Evolutionary conservation across 2,113 vertebrate genomes (phyloP).

Genomic region (Poeciliopsis turrubarensis): DNA sequence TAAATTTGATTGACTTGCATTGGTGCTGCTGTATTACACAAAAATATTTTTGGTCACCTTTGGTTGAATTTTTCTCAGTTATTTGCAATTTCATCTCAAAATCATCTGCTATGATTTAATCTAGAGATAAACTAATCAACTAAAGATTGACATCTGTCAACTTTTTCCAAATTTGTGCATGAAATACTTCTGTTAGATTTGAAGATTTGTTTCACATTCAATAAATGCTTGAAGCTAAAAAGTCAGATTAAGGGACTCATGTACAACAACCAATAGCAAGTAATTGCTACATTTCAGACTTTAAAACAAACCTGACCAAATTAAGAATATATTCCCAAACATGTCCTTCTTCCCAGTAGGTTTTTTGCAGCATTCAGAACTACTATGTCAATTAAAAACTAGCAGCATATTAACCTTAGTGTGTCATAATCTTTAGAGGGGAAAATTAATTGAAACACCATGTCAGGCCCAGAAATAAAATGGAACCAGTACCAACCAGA

Average conservation of each 20-base stretch:
- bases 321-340: too few relatives aligned
- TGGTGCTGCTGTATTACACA: neutral
- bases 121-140: neutral
- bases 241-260: too few relatives aligned
- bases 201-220: neutral
- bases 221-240: neutral
- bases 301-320: too few relatives aligned
- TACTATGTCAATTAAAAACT: neutral
- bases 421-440: too few relatives aligned
- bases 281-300: too few relatives aligned
- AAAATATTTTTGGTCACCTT: neutral
- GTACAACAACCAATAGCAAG: too few relatives aligned
- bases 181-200: too few relatives aligned
- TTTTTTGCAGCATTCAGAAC: too few relatives aligned
- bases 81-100: neutral
- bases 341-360: too few relatives aligned
- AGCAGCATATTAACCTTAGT: neutral
- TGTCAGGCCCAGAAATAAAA: neutral
- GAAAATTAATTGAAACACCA: neutral
- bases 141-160: neutral
- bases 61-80: neutral
- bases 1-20: neutral
- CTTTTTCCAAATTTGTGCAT: too few relatives aligned
- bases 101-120: neutral
- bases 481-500: neutral